Conservation (phyloP, 2,797 vertebrate genomes). For the Toxotes lorentzi region DNA sequence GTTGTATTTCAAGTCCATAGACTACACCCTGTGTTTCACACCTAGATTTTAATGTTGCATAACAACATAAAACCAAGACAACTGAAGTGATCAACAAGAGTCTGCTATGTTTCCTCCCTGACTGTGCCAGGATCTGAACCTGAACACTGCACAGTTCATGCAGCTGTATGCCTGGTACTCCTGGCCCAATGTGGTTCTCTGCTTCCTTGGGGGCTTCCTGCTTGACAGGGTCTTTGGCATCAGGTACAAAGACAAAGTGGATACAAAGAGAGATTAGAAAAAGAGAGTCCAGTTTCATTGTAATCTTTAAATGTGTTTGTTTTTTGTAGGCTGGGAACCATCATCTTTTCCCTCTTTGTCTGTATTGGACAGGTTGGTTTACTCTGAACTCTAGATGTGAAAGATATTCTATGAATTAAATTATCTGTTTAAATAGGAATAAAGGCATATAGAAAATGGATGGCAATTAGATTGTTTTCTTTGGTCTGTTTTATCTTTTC, state of each 20-base stretch:
- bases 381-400: neutral
- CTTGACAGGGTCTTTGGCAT: conserved; percentile 97
- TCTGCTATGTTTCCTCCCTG: conserved; percentile 18
- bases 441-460: neutral
- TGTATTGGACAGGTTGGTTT: conserved; percentile 92
- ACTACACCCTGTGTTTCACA: neutral
- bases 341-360: conserved; percentile 95
- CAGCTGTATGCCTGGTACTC: conserved; percentile 98
- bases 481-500: neutral
- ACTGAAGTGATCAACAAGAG: neutral
- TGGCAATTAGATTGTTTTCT: neutral
- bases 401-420: neutral
- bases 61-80: neutral
- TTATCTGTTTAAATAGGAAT: neutral
- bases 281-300: neutral
- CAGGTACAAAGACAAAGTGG: conserved; percentile 80
- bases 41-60: neutral
- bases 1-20: neutral
- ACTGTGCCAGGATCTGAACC: conserved; percentile 89
- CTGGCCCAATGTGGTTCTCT: conserved; percentile 98
- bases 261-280: no score
- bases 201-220: conserved; percentile 97
- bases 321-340: conserved; percentile 89
- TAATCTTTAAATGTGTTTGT: neutral
- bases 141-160: conserved; percentile 94